Base-by-base conservation (phyloP, 1,140 invertebrate genomes). In the Ips nitidus region DNA sequence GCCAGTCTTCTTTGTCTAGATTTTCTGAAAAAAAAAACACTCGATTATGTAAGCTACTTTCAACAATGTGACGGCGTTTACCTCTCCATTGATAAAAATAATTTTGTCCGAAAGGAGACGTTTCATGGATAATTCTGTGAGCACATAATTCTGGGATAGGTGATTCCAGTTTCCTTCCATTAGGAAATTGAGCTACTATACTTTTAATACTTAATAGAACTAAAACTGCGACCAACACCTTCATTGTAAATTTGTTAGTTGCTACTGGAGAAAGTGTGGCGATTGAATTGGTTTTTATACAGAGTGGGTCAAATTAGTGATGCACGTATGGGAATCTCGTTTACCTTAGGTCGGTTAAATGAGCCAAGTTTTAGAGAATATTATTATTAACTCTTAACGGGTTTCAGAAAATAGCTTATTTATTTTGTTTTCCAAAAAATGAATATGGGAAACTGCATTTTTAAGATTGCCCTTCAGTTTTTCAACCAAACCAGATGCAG, bases 21-120 rank as follows among this genome's bases (percentile, higher is more conserved):
- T 64, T 58, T 45, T 89, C 87, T 43, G 87, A 87, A 43, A 22
- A 55, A 22, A 2, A 50, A 50, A 84, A 84, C 38, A 89, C 86
- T 41, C 86, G 84, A 2, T 86, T 87, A 75, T 1, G 45, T 8
- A 50, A 50, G 1, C 7, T 8, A 45, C 8, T 4, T 45, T 8
- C 4, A 45, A 45, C 4, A 45, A 8, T 45, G 43, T 37, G 4
- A 59, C 3, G 1, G 42, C 40, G 4, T n/a, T 2, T 87, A 75
- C 93, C 91, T 69, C 88, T 85, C 92, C 92, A 94, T 22, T 90
- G 92, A 81, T 91, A 92, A 80, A 89, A 93, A 78, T 94, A 94
- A 40, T 90, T 90, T 80, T 83, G 74, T 83, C 86, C 86, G 78
- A 87, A 85, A 61, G 82, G 81, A 73, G 83, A 86, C 77, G 85